A percentile compares a stretch with the other conserved stretches of the same genome.
phyloP scores from a whole-genome alignment of 2,888 invertebrate species.

The Drosophila engyochracea region DNA sequence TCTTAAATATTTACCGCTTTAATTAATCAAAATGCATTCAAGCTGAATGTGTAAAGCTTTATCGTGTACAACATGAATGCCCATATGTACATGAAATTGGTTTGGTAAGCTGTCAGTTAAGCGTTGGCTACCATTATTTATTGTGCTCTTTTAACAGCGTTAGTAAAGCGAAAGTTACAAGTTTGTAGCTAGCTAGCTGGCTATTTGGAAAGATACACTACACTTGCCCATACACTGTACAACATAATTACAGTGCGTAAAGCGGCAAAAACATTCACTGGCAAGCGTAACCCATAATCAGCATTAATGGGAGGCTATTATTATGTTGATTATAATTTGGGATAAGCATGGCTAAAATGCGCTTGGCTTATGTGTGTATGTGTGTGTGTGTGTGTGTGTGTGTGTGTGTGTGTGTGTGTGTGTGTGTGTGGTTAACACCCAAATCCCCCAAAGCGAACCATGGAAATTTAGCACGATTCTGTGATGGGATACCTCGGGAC shows the following conservation, averaged over 20 bases:
- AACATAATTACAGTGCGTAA: conserved; percentile 71
- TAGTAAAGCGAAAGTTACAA: conserved; percentile 55
- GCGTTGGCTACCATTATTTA: conserved; percentile 1
- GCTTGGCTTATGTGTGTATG: conserved; percentile 20
- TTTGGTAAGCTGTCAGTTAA: conserved; percentile 16
- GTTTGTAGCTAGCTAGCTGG: conserved; percentile 1
- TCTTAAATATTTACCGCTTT: background rate
- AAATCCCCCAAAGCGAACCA: conserved; percentile 20
- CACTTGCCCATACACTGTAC: conserved; percentile 18
- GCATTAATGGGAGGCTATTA: conserved; percentile 69
- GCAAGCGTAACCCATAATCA: conserved; percentile 66
- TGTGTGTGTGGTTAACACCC: conserved; percentile 63
- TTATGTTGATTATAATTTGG: conserved; percentile 76
- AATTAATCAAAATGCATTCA: background rate
- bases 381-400: background rate
- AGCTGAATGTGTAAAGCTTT: background rate
- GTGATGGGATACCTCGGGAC: background rate
- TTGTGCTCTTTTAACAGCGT: background rate
- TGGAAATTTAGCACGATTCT: conserved; percentile 66
- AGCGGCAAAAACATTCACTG: conserved; percentile 60
- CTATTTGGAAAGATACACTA: conserved; percentile 3
- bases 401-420: conserved; percentile 4
- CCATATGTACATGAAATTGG: background rate
- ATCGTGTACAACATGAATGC: background rate
- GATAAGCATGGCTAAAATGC: conserved; percentile 64